phyloP scores from a whole-genome alignment of 2,113 vertebrate genomes.

The Cyprinodon variegatus region DNA sequence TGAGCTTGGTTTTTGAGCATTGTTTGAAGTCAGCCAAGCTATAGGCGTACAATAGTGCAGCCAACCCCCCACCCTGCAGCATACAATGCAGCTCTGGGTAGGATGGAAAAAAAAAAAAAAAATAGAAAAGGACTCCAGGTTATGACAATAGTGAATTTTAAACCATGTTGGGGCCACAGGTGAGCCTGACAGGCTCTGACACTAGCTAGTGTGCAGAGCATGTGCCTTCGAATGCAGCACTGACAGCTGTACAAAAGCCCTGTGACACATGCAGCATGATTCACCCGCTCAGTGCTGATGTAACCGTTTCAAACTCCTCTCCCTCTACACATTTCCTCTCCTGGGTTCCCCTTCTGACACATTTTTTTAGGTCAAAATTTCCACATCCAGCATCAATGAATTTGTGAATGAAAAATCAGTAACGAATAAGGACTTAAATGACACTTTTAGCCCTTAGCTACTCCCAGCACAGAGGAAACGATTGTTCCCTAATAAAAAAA shows the following conservation, averaged over 20 bases:
- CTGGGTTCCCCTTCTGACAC: conserved; percentile 4
- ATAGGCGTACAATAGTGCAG: conserved; percentile 50
- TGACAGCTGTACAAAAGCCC: conserved; percentile 65
- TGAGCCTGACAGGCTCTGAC: conserved; percentile 60
- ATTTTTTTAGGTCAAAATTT: conserved; percentile 15
- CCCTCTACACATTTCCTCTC: conserved; percentile 21
- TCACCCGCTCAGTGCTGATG: conserved; percentile 29
- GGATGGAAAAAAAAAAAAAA: neutral
- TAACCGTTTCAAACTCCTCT: conserved; percentile 31
- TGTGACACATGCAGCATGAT: conserved; percentile 29
- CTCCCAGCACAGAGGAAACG: conserved; percentile 29
- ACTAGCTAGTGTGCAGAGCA: conserved; percentile 37
- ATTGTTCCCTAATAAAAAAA: neutral
- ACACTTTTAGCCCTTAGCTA: conserved; percentile 6
- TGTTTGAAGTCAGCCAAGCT: conserved; percentile 57
- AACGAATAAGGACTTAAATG: conserved; percentile 28
- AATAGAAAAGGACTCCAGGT: neutral
- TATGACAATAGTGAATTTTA: neutral
- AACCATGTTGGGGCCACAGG: conserved; percentile 54
- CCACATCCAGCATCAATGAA: conserved; percentile 22
- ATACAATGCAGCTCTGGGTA: conserved; percentile 45
- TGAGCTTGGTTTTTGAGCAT: conserved; percentile 51
- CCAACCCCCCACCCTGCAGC: conserved; percentile 35
- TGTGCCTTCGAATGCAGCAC: conserved; percentile 49
- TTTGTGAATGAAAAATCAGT: conserved; percentile 26